Evolutionary conservation across 2,888 invertebrate species (phyloP).

Genomic region (Trichogramma dendrolimi): DNA sequence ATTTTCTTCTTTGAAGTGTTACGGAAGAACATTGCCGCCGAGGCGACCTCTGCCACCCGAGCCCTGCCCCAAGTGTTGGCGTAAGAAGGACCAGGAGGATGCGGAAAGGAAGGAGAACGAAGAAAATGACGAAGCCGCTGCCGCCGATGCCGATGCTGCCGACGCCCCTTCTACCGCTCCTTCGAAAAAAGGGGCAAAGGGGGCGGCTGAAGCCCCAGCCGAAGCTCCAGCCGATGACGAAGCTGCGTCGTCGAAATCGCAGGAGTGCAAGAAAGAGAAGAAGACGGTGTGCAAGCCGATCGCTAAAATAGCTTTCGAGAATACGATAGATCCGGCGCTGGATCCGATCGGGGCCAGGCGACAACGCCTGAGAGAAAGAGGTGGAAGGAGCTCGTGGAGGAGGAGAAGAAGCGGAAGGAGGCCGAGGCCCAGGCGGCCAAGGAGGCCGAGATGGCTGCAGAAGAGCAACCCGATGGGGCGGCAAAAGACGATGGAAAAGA

Average conservation of each 20-base stretch:
- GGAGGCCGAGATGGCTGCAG: not conserved
- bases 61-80: constrained; percentile 33
- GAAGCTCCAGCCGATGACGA: no score
- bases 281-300: constrained; percentile 21
- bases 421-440: not conserved
- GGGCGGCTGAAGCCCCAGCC: no score
- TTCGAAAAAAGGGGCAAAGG: no score
- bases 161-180: no score
- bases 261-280: not conserved
- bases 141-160: no score
- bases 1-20: constrained; percentile 26
- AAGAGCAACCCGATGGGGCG: constrained; percentile 2
- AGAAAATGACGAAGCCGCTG: not conserved
- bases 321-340: constrained; percentile 39
- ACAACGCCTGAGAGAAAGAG: constrained; percentile 36
- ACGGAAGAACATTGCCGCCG: constrained; percentile 33
- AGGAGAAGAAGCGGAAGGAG: constrained; percentile 5
- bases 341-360: constrained; percentile 34
- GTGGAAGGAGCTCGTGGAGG: not conserved
- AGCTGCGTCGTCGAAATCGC: not conserved
- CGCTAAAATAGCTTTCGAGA: constrained; percentile 35
- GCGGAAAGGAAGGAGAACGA: constrained; percentile 4
- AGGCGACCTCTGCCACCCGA: constrained; percentile 14
- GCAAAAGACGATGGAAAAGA: constrained; percentile 1
- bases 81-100: constrained; percentile 1